Conservation (phyloP, 1,140 invertebrate genomes). For the Drosophila oshimai region DNA sequence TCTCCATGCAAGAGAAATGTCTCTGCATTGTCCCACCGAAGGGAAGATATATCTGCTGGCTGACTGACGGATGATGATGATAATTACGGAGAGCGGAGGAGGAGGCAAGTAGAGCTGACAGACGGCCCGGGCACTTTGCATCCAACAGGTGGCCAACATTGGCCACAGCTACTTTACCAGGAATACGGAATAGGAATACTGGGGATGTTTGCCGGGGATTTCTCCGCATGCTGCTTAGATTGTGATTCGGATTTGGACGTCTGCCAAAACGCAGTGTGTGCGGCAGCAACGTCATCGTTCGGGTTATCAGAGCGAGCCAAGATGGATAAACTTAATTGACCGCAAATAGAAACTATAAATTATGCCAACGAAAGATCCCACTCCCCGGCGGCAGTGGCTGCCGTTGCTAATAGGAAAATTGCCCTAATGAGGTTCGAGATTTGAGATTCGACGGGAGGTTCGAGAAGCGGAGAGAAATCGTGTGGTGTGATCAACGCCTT, state of each 20-base stretch:
- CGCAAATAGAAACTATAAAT: constrained; percentile 66
- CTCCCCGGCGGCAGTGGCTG: not conserved
- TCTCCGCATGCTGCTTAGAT: constrained; percentile 18
- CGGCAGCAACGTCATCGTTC: constrained; percentile 16
- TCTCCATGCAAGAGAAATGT: constrained; percentile 26
- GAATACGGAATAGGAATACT: constrained; percentile 6
- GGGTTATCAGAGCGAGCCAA: constrained; percentile 52
- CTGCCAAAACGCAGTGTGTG: constrained; percentile 47
- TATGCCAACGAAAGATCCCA: constrained; percentile 27
- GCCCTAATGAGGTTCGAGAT: constrained; percentile 14
- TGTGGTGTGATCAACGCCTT: not conserved
- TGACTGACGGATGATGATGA: constrained; percentile 25
- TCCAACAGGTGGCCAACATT: constrained; percentile 41
- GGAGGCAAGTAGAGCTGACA: not conserved
- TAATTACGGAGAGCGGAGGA: not conserved
- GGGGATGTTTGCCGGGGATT: constrained; percentile 29
- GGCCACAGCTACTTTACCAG: constrained; percentile 30
- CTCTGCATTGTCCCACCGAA: constrained; percentile 22
- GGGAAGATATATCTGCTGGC: constrained; percentile 22
- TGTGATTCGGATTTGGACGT: too few species aligned
- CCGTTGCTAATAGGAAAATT: constrained; percentile 31
- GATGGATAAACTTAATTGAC: constrained; percentile 66
- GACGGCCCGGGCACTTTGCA: not conserved
- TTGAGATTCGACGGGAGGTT: not conserved
- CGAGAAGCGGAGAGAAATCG: not conserved